Percentiles rank a stretch among this genome's conserved stretches.
These are phyloP conservation scores for Rhinichthys klamathensis DNA, from an alignment of 2,113 vertebrate genomes.

Conservation along the genomic window DNA sequence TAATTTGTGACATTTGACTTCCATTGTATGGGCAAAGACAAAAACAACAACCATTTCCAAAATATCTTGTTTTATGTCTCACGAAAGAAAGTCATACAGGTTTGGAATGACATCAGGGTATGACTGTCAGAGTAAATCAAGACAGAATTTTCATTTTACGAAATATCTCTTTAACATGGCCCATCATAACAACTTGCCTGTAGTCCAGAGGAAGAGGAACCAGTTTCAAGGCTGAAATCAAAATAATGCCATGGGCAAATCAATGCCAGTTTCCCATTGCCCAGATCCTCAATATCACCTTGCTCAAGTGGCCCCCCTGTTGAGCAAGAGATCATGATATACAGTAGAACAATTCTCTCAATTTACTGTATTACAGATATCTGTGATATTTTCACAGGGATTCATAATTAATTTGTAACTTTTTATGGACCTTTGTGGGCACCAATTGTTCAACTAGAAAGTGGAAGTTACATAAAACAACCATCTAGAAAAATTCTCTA, in stretches of 20 bases:
- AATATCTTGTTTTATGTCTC: no score
- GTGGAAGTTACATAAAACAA: not conserved
- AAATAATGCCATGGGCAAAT: constrained; percentile 74
- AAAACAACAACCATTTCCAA: no score
- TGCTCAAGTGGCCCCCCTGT: constrained; percentile 72
- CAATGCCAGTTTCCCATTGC: constrained; percentile 66
- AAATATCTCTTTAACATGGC: not conserved
- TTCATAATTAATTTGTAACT: not conserved
- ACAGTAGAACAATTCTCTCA: not conserved
- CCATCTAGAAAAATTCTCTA: not conserved
- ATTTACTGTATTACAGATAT: not conserved
- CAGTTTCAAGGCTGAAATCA: constrained; percentile 71
- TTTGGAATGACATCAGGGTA: not conserved
- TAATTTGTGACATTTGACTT: no score
- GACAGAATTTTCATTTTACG: not conserved
- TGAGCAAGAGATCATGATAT: not conserved
- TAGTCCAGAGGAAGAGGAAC: constrained; percentile 68
- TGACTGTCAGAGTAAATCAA: not conserved
- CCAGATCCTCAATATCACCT: constrained; percentile 72
- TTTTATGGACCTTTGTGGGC: not conserved
- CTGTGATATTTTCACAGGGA: not conserved
- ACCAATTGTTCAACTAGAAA: not conserved
- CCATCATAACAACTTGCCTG: constrained; percentile 56
- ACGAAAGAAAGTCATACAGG: no score
- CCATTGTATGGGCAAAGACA: no score